Percentiles rank a stretch among this genome's conserved stretches.
phyloP scores from a whole-genome alignment of 2,888 invertebrate species.

The Drosophila siamana region DNA sequence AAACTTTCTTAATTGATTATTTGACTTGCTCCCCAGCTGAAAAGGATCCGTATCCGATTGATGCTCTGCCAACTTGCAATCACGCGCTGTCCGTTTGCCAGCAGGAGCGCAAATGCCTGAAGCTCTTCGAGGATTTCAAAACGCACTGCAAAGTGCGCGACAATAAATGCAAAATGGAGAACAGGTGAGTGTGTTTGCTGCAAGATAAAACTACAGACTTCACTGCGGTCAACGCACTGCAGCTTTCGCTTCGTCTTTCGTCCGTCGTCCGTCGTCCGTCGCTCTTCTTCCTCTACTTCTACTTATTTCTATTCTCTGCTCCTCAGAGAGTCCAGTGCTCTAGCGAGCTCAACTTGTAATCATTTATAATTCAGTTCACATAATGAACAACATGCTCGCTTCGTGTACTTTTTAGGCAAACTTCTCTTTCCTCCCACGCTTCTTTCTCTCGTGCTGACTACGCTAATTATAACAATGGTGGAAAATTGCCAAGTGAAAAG shows the following conservation, averaged over 20 bases:
- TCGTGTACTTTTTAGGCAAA: conserved; percentile 9
- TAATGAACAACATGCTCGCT: conserved; percentile 52
- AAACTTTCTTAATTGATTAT: conserved; percentile 21
- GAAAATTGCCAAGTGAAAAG: conserved; percentile 25
- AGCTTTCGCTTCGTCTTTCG: background rate
- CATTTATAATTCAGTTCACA: conserved; percentile 69
- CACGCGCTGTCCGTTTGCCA: conserved; percentile 94
- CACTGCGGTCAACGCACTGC: conserved; percentile 14
- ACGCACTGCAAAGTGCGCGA: conserved; percentile 94
- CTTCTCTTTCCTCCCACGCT: background rate
- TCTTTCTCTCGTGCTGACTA: background rate
- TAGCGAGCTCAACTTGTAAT: conserved; percentile 45
- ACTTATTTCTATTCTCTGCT: too few species aligned
- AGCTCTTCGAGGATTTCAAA: conserved; percentile 94
- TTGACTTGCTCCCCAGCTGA: conserved; percentile 85
- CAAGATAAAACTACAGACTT: background rate
- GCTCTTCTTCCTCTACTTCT: background rate
- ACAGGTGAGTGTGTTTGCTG: conserved; percentile 88
- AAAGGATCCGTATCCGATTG: conserved; percentile 95
- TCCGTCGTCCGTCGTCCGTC: too few species aligned
- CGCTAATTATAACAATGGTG: conserved; percentile 46
- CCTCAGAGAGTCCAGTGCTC: background rate
- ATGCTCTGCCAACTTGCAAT: conserved; percentile 95
- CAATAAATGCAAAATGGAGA: conserved; percentile 95
- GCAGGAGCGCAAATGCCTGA: conserved; percentile 92